A percentile compares a stretch with the other conserved stretches of the same genome.
Evolutionary conservation across 2,888 invertebrate genomes (phyloP).

Genomic region (Drosophila kokeensis): DNA sequence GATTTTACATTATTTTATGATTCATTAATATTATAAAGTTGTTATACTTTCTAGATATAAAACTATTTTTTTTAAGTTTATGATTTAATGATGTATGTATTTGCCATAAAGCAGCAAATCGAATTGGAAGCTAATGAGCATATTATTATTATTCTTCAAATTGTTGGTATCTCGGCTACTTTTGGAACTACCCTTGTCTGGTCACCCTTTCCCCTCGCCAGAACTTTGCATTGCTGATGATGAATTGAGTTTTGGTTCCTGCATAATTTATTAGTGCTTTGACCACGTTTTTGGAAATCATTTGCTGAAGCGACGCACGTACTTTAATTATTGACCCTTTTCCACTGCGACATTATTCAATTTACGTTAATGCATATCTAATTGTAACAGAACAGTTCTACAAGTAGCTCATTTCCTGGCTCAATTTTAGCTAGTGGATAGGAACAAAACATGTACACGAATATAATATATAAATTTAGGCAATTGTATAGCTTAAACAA

Average conservation of each 20-base stretch:
- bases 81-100: background rate
- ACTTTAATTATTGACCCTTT: constrained; percentile 60
- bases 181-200: too few relatives aligned
- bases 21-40: background rate
- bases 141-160: background rate
- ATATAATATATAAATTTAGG: constrained; percentile 6
- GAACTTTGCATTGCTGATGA: background rate
- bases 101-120: background rate
- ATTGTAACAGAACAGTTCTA: constrained; percentile 18
- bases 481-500: constrained; percentile 33
- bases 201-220: too few relatives aligned
- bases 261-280: constrained; percentile 59
- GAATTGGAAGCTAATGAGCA: background rate
- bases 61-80: too few relatives aligned
- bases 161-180: background rate
- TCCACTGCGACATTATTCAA: constrained; percentile 60
- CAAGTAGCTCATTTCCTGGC: constrained; percentile 45
- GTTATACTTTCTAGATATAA: background rate
- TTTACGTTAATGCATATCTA: constrained; percentile 37
- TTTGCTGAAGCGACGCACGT: constrained; percentile 47
- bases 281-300: constrained; percentile 20
- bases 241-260: constrained; percentile 28
- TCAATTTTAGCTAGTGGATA: constrained; percentile 1
- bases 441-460: background rate
- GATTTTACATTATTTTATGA: background rate